Conservation (phyloP, 2,113 vertebrate genomes). For the Amphilophus citrinellus region DNA sequence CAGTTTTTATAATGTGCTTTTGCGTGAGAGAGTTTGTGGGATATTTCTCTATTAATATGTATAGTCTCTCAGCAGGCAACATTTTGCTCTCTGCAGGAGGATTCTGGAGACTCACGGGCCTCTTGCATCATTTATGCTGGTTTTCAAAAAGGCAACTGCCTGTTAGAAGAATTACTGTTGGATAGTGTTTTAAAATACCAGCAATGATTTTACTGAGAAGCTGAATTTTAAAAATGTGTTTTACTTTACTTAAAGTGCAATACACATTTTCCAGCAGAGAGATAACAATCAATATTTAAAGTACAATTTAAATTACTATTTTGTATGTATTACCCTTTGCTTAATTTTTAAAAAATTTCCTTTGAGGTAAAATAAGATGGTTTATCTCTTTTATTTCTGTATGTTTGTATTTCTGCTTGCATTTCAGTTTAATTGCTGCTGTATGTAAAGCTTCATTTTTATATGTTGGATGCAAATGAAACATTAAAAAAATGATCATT, state of each 20-base stretch:
- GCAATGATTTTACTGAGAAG: neutral
- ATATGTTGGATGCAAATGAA: neutral
- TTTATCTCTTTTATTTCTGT: neutral
- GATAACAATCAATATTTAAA: too few species aligned
- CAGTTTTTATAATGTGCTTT: neutral
- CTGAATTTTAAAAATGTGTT: neutral
- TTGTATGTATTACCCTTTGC: neutral
- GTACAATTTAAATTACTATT: neutral
- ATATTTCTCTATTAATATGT: neutral
- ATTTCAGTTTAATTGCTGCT: neutral
- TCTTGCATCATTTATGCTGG: neutral
- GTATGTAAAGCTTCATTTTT: rapidly evolving
- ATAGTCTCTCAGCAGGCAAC: neutral
- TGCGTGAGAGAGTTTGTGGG: neutral
- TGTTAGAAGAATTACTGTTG: neutral
- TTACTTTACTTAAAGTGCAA: neutral
- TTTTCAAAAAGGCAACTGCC: neutral
- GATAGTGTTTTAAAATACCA: neutral
- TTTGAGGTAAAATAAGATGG: neutral
- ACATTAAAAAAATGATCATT: too few species aligned
- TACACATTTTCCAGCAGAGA: too few species aligned
- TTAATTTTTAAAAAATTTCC: neutral
- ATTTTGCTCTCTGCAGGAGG: neutral
- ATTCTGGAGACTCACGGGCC: neutral
- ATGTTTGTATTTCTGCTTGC: neutral